Evolutionary conservation across 2,888 invertebrate species (phyloP).

Genomic region (Xestobium rufovillosum): DNA sequence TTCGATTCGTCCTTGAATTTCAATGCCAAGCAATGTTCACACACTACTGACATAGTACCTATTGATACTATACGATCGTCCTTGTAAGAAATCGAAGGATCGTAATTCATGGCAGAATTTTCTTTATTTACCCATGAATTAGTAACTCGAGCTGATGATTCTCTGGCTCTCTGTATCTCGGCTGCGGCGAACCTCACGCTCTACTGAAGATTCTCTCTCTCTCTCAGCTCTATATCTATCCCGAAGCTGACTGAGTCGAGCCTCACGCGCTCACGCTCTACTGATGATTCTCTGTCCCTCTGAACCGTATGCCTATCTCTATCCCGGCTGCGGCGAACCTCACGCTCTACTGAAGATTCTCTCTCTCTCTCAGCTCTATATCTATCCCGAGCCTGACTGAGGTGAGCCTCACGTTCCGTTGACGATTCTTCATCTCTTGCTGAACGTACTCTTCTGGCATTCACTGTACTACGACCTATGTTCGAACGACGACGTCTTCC

Average conservation of each 20-base stretch:
- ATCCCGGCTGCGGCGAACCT: constrained; percentile 10
- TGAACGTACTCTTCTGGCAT: constrained; percentile 12
- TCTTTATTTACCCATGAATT: constrained; percentile 4
- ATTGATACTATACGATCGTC: constrained; percentile 6
- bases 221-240: constrained; percentile 12
- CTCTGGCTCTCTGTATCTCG: constrained; percentile 12
- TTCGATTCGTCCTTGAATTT: constrained; percentile 10
- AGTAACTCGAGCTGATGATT: too few relatives aligned
- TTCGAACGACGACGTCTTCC: constrained; percentile 9
- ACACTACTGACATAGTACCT: constrained; percentile 5
- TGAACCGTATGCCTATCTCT: constrained; percentile 11
- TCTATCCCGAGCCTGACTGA: constrained; percentile 12
- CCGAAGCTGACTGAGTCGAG: constrained; percentile 11
- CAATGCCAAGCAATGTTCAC: constrained; percentile 10
- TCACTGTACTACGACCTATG: constrained; percentile 13
- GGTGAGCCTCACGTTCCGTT: constrained; percentile 12
- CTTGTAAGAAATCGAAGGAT: constrained; percentile 8
- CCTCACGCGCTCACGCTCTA: constrained; percentile 12
- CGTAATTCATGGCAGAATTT: constrained; percentile 6
- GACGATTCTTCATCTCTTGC: constrained; percentile 14
- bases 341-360: constrained; percentile 7
- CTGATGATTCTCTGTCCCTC: constrained; percentile 11
- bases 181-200: constrained; percentile 9
- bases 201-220: constrained; percentile 8
- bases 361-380: constrained; percentile 11